A percentile compares a stretch with the other conserved stretches of the same genome.
These are phyloP conservation scores for Antheraea mylitta DNA, from an alignment of 1,140 invertebrate genomes.

Conservation along the genomic window DNA sequence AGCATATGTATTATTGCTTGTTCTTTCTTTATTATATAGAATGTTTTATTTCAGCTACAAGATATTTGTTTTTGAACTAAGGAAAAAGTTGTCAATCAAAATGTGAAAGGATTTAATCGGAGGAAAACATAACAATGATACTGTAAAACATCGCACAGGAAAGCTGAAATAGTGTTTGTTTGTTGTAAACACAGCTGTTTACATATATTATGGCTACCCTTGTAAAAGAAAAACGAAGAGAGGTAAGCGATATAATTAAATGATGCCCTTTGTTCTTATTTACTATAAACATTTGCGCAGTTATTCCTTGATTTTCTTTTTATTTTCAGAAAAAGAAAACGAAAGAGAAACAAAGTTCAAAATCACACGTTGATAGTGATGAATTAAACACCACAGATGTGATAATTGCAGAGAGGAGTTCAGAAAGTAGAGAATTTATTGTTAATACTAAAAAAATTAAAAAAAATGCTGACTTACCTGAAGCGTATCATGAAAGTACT, in stretches of 20 bases:
- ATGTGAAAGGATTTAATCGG: background rate
- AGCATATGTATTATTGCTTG: background rate
- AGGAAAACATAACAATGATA: constrained; percentile 1
- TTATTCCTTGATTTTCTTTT: background rate
- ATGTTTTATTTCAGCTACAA: background rate
- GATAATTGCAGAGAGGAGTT: too few species aligned
- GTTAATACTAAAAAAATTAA: too few species aligned
- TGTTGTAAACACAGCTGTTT: background rate
- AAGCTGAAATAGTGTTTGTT: constrained; percentile 8
- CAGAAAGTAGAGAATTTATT: too few species aligned
- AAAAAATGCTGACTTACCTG: too few species aligned
- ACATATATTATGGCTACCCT: constrained; percentile 51
- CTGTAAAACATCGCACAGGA: background rate
- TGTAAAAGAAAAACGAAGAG: constrained; percentile 57
- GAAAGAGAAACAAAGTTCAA: constrained; percentile 30
- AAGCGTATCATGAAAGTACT: too few species aligned
- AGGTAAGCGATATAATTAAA: constrained; percentile 27
- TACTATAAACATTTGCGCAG: too few species aligned
- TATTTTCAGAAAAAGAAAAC: constrained; percentile 53
- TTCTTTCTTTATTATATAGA: background rate
- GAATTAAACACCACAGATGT: too few species aligned
- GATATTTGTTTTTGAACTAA: background rate
- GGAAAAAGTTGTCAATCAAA: background rate
- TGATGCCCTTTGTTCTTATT: too few species aligned
- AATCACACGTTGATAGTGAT: too few species aligned